Conservation (phyloP, 2,888 invertebrate species). For the Leptothorax acervorum region DNA sequence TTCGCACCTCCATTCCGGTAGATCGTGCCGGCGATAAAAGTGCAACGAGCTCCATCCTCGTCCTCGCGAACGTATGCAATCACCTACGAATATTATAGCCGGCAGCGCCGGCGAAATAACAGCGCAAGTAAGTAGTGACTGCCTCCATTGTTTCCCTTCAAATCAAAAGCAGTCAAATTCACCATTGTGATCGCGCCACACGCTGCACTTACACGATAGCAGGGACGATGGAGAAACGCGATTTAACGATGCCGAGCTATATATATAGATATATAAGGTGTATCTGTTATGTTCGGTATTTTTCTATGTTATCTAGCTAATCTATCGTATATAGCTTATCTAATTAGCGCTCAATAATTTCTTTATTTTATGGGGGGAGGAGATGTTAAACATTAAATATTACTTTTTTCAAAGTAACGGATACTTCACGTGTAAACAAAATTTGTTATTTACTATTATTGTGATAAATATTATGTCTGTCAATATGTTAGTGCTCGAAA, state of each 20-base stretch:
- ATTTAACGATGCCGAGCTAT: slow-evolving; percentile 61
- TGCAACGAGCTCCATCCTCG: slow-evolving; percentile 44
- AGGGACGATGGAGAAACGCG: slow-evolving; percentile 61
- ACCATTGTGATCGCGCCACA: slow-evolving; percentile 75
- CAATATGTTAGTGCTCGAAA: slow-evolving; percentile 6
- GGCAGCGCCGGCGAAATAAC: slow-evolving; percentile 69
- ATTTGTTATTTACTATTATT: not conserved
- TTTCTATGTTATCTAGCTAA: not conserved
- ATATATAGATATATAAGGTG: slow-evolving; percentile 6
- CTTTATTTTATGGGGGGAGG: not conserved
- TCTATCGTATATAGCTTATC: not conserved
- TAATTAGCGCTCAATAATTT: not conserved
- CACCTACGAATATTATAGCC: slow-evolving; percentile 73
- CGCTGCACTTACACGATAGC: slow-evolving; percentile 60
- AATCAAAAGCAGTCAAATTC: slow-evolving; percentile 82
- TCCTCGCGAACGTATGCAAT: slow-evolving; percentile 52
- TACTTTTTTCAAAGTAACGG: not conserved
- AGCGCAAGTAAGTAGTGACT: slow-evolving; percentile 77
- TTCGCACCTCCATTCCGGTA: slow-evolving; percentile 27
- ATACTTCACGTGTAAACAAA: not conserved
- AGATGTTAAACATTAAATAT: not conserved
- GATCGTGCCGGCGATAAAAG: slow-evolving; percentile 58
- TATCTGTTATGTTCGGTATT: not conserved
- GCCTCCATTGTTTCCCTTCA: slow-evolving; percentile 80
- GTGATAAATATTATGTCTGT: not conserved